Conservation (phyloP, 2,797 vertebrate genomes). For the Hyperoplus lanceolatus region DNA sequence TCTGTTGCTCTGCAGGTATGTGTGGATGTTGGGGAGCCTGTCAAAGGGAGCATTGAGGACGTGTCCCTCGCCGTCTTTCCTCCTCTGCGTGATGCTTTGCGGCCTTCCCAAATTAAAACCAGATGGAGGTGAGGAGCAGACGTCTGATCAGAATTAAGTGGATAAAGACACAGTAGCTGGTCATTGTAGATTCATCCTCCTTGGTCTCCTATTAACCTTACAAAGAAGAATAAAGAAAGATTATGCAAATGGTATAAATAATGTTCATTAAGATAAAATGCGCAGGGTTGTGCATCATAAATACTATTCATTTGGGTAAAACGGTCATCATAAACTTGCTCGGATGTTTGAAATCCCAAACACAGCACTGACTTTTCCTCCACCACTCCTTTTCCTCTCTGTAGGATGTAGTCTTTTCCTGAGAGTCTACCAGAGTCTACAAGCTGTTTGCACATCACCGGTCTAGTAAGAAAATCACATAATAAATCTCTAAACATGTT, state of each 20-base stretch:
- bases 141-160: not conserved
- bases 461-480: slow-evolving; percentile 88
- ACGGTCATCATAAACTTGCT: no score
- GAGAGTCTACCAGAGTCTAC: slow-evolving; percentile 92
- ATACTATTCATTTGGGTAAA: no score
- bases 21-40: slow-evolving; percentile 91
- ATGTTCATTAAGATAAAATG: no score
- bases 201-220: not conserved
- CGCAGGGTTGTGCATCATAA: no score
- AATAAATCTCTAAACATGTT: not conserved
- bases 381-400: slow-evolving; percentile 21
- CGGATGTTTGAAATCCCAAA: no score
- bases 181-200: not conserved
- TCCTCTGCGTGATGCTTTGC: slow-evolving; percentile 91
- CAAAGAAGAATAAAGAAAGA: not conserved
- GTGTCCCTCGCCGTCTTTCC: slow-evolving; percentile 88
- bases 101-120: slow-evolving; percentile 87
- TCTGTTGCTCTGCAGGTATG: slow-evolving; percentile 85
- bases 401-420: slow-evolving; percentile 90
- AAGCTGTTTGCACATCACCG: slow-evolving; percentile 91
- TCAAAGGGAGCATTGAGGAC: slow-evolving; percentile 90
- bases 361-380: no score
- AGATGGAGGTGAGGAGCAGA: slow-evolving; percentile 84
- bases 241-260: not conserved
- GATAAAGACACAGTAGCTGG: not conserved